Evolutionary conservation across 2,888 invertebrate genomes (phyloP).

Genomic region (Lobophora halterata): DNA sequence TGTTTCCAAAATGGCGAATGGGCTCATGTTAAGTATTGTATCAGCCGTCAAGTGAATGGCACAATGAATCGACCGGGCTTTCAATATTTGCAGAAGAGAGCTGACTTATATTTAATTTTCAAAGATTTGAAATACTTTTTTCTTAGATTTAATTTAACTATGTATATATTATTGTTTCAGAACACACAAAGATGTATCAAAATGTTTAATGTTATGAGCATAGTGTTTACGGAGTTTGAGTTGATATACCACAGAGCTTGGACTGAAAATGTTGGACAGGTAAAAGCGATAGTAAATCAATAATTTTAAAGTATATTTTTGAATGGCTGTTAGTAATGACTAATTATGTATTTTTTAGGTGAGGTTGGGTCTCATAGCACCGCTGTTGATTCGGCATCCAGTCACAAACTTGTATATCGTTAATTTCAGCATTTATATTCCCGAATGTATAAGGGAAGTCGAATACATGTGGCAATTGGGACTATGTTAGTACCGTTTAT

Average conservation of each 20-base stretch:
- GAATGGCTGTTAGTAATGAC: not conserved
- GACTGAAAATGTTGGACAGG: constrained; percentile 87
- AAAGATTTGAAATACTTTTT: no score
- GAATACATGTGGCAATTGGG: constrained; percentile 90
- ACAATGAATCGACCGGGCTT: no score
- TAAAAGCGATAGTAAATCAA: constrained; percentile 53
- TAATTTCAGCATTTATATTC: constrained; percentile 87
- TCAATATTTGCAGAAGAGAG: no score
- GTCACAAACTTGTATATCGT: constrained; percentile 83
- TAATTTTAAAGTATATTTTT: constrained; percentile 1
- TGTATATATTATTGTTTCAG: constrained; percentile 56
- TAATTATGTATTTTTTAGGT: constrained; percentile 62
- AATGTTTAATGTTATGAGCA: constrained; percentile 88
- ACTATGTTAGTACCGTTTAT: constrained; percentile 69
- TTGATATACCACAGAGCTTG: constrained; percentile 91
- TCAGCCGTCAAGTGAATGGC: no score
- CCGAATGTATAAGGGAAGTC: constrained; percentile 88
- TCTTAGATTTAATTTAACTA: no score
- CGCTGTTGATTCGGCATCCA: constrained; percentile 85
- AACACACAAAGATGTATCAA: constrained; percentile 88
- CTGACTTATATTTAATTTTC: no score
- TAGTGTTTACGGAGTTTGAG: constrained; percentile 91
- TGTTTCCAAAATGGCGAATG: no score
- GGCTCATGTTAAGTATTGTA: no score
- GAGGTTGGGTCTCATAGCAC: constrained; percentile 83